These are phyloP conservation scores for Myopa tessellatipennis DNA, from an alignment of 2,888 invertebrate species.

Conservation along the genomic window DNA sequence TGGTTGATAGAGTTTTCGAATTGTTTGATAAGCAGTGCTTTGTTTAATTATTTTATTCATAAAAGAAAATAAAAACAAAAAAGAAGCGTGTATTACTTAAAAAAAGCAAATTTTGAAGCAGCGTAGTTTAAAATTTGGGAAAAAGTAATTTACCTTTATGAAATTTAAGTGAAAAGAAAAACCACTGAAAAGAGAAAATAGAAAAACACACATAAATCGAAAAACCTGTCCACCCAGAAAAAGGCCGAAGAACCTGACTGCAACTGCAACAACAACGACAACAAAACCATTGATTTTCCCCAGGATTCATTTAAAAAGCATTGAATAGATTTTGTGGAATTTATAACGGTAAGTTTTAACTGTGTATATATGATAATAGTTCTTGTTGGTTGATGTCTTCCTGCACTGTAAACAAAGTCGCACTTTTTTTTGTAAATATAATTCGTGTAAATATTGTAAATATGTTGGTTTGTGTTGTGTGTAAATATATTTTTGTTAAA, in stretches of 20 bases:
- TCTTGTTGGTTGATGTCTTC: neutral
- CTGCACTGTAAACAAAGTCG: constrained; percentile 1
- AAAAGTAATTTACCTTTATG: neutral
- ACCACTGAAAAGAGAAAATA: constrained; percentile 24
- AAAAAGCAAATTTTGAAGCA: neutral
- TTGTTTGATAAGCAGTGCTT: constrained; percentile 23
- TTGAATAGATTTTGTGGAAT: constrained; percentile 5
- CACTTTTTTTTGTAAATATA: constrained; percentile 11
- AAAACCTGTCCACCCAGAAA: constrained; percentile 31
- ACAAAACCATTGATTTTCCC: constrained; percentile 27
- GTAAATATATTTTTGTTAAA: too few species aligned
- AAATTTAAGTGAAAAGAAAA: constrained; percentile 27
- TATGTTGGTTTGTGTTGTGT: too few species aligned
- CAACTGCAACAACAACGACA: constrained; percentile 12
- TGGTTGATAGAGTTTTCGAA: constrained; percentile 1
- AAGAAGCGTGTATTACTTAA: neutral
- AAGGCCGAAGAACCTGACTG: constrained; percentile 29
- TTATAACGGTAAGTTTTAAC: constrained; percentile 33
- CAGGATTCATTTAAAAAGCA: neutral
- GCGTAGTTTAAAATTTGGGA: neutral
- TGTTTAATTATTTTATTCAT: constrained; percentile 11
- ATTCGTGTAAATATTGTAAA: neutral
- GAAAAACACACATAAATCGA: constrained; percentile 2
- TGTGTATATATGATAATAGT: neutral
- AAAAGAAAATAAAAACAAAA: constrained; percentile 18